Evolutionary conservation across 2,113 vertebrate genomes (phyloP).

Genomic region (Ibidorhyncha struthersii): DNA sequence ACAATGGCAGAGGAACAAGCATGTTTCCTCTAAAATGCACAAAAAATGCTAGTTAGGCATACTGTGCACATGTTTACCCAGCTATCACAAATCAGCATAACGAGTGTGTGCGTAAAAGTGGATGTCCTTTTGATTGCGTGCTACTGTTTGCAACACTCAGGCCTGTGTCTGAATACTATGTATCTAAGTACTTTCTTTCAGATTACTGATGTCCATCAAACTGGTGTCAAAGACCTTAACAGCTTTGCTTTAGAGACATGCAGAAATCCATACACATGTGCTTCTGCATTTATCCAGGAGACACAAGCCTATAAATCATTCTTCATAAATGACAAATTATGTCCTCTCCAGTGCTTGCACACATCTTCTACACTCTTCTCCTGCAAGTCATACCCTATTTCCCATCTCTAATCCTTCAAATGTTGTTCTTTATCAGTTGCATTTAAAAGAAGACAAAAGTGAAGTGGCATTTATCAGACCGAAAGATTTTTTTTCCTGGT

Average conservation of each 20-base stretch:
- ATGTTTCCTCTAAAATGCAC: not conserved
- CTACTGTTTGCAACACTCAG: not conserved
- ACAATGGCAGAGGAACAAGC: not conserved
- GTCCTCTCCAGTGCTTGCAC: not conserved
- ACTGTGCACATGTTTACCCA: not conserved
- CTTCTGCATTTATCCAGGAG: not conserved
- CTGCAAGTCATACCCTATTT: not conserved
- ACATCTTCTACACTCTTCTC: not conserved
- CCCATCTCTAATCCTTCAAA: slow-evolving; percentile 17
- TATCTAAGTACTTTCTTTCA: not conserved
- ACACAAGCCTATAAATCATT: slow-evolving; percentile 2
- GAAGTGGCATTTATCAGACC: not conserved
- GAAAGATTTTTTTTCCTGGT: not conserved
- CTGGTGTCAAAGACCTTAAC: not conserved
- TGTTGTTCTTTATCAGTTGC: not conserved
- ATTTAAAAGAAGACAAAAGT: not conserved
- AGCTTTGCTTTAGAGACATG: not conserved
- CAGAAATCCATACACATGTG: not conserved
- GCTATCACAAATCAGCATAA: not conserved
- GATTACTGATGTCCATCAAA: not conserved
- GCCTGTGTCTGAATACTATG: not conserved
- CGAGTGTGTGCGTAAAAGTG: fast-evolving
- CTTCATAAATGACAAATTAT: slow-evolving; percentile 31
- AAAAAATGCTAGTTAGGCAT: not conserved
- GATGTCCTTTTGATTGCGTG: not conserved